Evolutionary conservation across 2,888 invertebrate species (phyloP), one percentile per base, ranked within the genome.

Genomic region (Stictocephala bisonia): DNA sequence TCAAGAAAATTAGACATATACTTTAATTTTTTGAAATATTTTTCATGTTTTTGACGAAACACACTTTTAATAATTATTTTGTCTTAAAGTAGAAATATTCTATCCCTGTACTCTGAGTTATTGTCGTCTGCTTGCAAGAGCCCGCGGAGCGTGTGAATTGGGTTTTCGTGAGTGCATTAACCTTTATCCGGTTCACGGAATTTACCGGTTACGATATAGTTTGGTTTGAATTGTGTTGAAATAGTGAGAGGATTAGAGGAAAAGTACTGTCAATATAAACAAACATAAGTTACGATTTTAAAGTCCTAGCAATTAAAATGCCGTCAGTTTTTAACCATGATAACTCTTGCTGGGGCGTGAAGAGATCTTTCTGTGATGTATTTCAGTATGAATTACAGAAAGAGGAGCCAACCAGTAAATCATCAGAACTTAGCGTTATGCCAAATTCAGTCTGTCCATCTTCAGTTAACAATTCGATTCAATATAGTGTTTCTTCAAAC

Each of bases 311-410:
- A 35, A 35, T 35, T 24, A 56, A 9, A 2, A 56, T 56, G 56
- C 56, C 56, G 13, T 56, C 56, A n/a, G 31, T 56, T 29, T 56
- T 26, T 31, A 56, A 31, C 18, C 56, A 56, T 56, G 56, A 56
- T 31, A 56, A 31, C 27, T 15, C 31, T 13, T 56, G 56, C 18
- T 56, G 56, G 56, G 56, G 56, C 18, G 27, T 56, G 9, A 22
- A 27, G 1, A 27, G 31, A 24, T 56, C 56, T 3, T 29, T 31
- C 15, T 29, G 29, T 15, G 56, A 56, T 56, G 15, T 56, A 27
- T 56, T 56, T 26, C 29, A 56, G n/a, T 56, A 15, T 56, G 56
- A 56, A 31, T n/a, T 56, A 1, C 27, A 31, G 18, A 27, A 53
- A 1, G 56, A 56, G 18, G 27, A 31, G 9, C 56, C 27, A 56